These are phyloP conservation scores for Campylorhamphus procurvoides DNA, from an alignment of 2,113 vertebrate species.

Conservation along the genomic window DNA sequence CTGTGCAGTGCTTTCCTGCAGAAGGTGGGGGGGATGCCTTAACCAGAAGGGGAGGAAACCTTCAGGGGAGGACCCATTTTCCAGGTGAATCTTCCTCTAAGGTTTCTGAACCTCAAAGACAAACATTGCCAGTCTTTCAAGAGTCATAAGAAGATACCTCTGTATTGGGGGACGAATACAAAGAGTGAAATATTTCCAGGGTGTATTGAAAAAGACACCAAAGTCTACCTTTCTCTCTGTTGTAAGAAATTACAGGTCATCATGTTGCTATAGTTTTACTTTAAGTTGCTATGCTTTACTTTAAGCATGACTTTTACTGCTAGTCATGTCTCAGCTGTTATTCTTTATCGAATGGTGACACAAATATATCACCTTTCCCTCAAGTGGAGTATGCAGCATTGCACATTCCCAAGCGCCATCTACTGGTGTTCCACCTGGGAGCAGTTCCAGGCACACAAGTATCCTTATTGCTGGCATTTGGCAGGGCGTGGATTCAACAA, in stretches of 20 bases:
- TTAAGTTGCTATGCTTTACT: neutral
- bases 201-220: no score
- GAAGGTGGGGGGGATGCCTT: neutral
- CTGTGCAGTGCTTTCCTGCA: neutral
- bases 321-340: neutral
- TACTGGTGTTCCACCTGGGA: neutral
- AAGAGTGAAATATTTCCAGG: neutral
- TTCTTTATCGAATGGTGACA: neutral
- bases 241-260: neutral
- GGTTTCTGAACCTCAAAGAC: neutral
- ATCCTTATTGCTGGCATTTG: accelerated
- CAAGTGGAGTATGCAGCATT: neutral
- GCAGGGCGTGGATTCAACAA: neutral
- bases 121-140: neutral
- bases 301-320: neutral
- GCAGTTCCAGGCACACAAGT: accelerated
- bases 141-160: neutral
- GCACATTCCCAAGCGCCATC: conserved; percentile 12
- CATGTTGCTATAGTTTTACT: neutral
- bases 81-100: neutral
- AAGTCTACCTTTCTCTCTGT: neutral
- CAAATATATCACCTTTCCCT: neutral
- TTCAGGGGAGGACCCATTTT: neutral
- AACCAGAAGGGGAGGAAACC: neutral
- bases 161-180: neutral